Conservation (phyloP, 2,113 vertebrate genomes). For the Lichenostomus cassidix region DNA sequence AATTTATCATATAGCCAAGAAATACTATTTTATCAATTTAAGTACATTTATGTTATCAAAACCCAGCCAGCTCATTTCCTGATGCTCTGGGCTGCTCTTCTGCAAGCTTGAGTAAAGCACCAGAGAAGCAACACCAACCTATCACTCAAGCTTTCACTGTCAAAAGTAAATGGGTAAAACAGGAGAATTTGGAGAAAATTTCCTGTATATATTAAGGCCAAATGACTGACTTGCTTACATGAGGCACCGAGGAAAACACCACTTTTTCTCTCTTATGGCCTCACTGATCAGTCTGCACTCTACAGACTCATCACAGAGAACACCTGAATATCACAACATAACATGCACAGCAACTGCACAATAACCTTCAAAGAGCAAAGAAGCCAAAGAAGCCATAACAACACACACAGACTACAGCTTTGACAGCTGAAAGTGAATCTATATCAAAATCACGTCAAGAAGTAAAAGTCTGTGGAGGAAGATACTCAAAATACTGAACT, state of each 20-base stretch:
- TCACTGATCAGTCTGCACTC: neutral
- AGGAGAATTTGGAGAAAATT: neutral
- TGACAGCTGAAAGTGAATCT: neutral
- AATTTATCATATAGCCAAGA: neutral
- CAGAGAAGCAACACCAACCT: neutral
- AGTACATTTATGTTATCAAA: neutral
- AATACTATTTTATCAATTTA: neutral
- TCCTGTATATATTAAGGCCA: neutral
- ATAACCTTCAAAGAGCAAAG: neutral
- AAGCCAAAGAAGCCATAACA: neutral
- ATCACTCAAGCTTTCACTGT: neutral
- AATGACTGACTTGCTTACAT: neutral
- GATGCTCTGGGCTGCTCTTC: neutral
- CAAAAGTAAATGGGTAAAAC: neutral
- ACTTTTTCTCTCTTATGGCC: neutral
- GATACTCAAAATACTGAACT: neutral
- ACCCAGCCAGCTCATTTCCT: neutral
- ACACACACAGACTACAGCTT: neutral
- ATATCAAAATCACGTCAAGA: neutral
- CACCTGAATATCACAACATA: neutral
- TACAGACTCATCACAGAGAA: neutral
- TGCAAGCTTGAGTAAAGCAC: neutral
- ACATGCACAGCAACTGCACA: neutral
- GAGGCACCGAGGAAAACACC: neutral
- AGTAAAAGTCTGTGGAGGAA: neutral